These are phyloP conservation scores for Elgaria multicarinata DNA, from an alignment of 2,113 vertebrate genomes.

Conservation along the genomic window DNA sequence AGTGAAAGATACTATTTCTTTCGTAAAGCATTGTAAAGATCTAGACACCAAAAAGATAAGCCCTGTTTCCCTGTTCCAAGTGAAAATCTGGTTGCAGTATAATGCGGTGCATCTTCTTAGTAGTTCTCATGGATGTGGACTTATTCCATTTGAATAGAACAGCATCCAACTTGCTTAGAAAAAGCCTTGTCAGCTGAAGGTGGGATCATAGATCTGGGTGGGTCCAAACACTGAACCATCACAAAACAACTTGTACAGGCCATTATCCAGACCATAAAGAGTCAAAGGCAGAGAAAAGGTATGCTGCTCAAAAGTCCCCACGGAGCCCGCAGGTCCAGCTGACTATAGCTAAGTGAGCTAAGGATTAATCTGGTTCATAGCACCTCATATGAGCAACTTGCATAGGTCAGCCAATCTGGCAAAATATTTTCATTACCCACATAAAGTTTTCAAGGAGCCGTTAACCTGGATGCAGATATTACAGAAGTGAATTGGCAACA, in stretches of 20 bases:
- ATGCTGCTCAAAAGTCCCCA: neutral
- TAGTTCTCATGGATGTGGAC: neutral
- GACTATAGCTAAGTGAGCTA: neutral
- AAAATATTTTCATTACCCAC: neutral
- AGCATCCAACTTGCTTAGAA: neutral
- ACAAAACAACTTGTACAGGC: neutral
- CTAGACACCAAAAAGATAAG: neutral
- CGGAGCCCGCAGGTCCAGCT: neutral
- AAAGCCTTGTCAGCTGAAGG: neutral
- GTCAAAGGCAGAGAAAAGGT: too few species aligned
- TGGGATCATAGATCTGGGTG: neutral
- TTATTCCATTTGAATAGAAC: neutral
- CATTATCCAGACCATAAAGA: neutral
- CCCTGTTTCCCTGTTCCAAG: neutral
- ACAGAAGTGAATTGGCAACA: neutral
- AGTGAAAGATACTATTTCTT: slow-evolving; percentile 28
- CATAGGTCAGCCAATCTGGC: neutral
- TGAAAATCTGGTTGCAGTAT: accelerated
- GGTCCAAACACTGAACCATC: neutral
- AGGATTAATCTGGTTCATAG: neutral
- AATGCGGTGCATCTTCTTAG: neutral
- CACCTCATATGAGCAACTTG: neutral
- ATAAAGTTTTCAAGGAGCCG: neutral
- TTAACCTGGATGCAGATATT: neutral
- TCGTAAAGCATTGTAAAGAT: slow-evolving; percentile 32